Percentiles rank a stretch among this genome's conserved stretches.
These are phyloP conservation scores for Diachasmimorpha longicaudata DNA, from an alignment of 1,140 invertebrate species.

Conservation along the genomic window DNA sequence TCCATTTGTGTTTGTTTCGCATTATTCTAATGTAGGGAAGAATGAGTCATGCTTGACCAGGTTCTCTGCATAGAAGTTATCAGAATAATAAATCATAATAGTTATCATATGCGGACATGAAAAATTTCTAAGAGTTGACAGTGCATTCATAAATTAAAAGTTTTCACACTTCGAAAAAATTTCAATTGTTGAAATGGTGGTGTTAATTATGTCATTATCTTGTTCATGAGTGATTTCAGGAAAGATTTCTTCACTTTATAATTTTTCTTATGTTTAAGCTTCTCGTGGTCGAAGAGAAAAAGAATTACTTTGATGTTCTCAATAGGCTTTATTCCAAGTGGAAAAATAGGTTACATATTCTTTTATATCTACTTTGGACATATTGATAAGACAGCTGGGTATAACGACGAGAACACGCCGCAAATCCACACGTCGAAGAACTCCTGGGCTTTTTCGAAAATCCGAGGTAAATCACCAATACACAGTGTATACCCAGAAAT, in stretches of 20 bases:
- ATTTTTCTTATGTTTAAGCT: too few species aligned
- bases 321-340: background rate
- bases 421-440: background rate
- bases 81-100: background rate
- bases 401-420: background rate
- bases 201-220: too few species aligned
- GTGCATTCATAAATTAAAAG: background rate
- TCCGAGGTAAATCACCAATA: background rate
- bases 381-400: background rate
- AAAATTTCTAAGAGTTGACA: background rate
- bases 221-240: too few species aligned
- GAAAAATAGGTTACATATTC: background rate
- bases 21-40: background rate
- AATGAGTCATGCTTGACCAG: background rate
- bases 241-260: too few species aligned
- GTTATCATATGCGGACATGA: background rate
- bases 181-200: too few species aligned
- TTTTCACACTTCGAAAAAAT: background rate
- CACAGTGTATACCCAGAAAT: background rate
- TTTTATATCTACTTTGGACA: background rate
- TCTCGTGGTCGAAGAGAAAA: background rate
- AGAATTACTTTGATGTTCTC: background rate
- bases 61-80: background rate
- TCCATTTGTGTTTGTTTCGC: background rate
- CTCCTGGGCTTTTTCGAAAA: background rate